Evolutionary conservation across 2,888 invertebrate genomes (phyloP).

Genomic region (Aphodius sticticus): DNA sequence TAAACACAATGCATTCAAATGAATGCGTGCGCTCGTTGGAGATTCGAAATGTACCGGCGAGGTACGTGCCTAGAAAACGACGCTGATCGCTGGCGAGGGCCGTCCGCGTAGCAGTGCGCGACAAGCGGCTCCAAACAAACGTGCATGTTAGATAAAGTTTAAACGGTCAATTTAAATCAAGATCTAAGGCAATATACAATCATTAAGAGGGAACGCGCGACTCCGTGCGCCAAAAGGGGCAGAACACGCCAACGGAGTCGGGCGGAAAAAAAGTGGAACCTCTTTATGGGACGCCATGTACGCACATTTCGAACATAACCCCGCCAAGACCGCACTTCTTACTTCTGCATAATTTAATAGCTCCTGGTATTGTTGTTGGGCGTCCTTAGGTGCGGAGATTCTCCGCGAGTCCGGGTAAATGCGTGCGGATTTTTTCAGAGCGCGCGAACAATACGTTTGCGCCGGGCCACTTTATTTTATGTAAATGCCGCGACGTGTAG

Average conservation of each 20-base stretch:
- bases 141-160: conserved; percentile 49
- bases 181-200: conserved; percentile 52
- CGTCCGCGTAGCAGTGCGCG: conserved; percentile 5
- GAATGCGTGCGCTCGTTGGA: conserved; percentile 12
- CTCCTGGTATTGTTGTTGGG: conserved; percentile 48
- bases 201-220: conserved; percentile 45
- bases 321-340: conserved; percentile 41
- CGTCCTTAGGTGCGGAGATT: conserved; percentile 30
- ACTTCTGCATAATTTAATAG: conserved; percentile 51
- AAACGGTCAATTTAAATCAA: conserved; percentile 53
- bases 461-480: conserved; percentile 19
- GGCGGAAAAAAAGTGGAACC: conserved; percentile 50
- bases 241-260: conserved; percentile 48
- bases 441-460: conserved; percentile 21
- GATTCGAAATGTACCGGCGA: conserved; percentile 15
- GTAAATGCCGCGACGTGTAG: conserved; percentile 21
- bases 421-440: conserved; percentile 30
- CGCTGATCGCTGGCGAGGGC: conserved; percentile 15
- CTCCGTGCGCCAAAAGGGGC: conserved; percentile 20
- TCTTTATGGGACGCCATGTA: conserved; percentile 47
- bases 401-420: not conserved
- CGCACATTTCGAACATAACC: conserved; percentile 50
- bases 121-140: conserved; percentile 40
- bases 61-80: conserved; percentile 43
- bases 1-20: conserved; percentile 47